These are phyloP conservation scores for Muraenolepis orangiensis DNA, from an alignment of 2,797 vertebrate genomes.

Conservation along the genomic window DNA sequence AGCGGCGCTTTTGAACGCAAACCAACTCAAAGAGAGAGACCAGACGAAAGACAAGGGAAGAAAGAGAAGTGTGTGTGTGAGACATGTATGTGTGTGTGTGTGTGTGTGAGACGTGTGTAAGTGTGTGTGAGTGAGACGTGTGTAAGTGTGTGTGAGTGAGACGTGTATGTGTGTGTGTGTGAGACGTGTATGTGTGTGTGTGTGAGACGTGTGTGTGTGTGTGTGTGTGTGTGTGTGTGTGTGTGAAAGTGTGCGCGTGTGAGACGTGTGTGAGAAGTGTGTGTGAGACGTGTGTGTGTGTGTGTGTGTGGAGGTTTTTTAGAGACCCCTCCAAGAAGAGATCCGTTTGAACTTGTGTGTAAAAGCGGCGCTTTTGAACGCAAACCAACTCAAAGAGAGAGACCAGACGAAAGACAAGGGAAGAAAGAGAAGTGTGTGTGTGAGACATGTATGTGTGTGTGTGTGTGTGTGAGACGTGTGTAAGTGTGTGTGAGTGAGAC, in stretches of 20 bases:
- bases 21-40: background rate
- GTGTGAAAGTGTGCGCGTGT: no score
- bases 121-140: background rate
- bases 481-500: background rate
- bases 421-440: slow-evolving; percentile 1
- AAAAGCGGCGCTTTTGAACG: slow-evolving; percentile 39
- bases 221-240: no score
- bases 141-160: no score
- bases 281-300: no score
- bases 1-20: slow-evolving; percentile 37
- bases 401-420: slow-evolving; percentile 11
- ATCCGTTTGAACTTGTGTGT: slow-evolving; percentile 37
- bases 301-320: no score
- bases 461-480: background rate
- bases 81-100: no score
- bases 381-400: background rate
- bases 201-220: no score
- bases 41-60: slow-evolving; percentile 13
- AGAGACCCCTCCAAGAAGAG: slow-evolving; percentile 11
- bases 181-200: no score
- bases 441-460: no score
- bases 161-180: no score
- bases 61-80: background rate
- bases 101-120: background rate
- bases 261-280: no score